These are phyloP conservation scores for Clepsis dumicolana DNA, from an alignment of 2,888 invertebrate species.

Conservation along the genomic window DNA sequence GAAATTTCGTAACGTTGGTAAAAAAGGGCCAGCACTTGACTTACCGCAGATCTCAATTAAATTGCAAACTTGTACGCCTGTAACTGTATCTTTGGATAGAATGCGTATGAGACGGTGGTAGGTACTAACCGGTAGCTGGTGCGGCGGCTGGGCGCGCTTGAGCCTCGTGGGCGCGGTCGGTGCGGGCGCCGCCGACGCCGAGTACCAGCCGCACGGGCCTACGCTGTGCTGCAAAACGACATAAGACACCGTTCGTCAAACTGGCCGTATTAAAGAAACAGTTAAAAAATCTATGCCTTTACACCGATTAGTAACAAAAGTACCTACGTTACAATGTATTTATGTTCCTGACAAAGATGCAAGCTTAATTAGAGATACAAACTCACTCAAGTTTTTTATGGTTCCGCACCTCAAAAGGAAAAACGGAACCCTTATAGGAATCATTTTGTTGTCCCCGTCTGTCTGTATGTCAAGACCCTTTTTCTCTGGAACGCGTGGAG, in stretches of 20 bases:
- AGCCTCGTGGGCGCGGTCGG: slow-evolving; percentile 80
- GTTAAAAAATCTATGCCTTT: background rate
- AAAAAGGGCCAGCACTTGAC: no score
- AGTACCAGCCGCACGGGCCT: slow-evolving; percentile 84
- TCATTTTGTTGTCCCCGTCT: no score
- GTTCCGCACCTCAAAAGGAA: no score
- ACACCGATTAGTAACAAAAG: background rate
- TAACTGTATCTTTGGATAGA: background rate
- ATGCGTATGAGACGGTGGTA: background rate
- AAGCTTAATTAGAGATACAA: background rate
- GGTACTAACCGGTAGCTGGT: slow-evolving; percentile 74
- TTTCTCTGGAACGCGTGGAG: no score
- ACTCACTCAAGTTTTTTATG: no score
- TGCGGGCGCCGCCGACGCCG: slow-evolving; percentile 78
- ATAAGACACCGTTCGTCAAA: background rate
- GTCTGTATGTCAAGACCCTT: no score
- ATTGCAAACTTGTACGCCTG: no score
- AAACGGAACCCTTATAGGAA: no score
- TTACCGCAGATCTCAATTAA: no score
- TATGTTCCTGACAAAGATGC: background rate
- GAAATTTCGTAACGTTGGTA: no score
- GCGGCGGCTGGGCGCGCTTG: slow-evolving; percentile 78
- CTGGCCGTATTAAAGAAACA: background rate
- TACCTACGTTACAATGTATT: background rate
- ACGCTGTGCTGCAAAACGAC: slow-evolving; percentile 63